Base-by-base conservation (phyloP, 1,140 invertebrate species). In the Drosophila paulistorum region DNA sequence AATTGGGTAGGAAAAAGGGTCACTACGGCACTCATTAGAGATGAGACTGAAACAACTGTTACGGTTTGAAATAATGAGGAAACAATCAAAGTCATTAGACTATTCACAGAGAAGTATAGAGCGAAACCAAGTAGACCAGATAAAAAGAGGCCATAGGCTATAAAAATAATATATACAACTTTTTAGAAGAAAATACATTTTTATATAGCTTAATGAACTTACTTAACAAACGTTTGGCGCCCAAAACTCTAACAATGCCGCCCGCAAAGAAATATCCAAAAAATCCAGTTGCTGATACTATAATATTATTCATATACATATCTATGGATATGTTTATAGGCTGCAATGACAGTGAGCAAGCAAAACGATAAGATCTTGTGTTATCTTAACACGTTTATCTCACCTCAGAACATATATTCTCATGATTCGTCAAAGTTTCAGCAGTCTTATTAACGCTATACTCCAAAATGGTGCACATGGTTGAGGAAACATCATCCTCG, bases 271-370 rank as follows among this genome's bases (percentile, higher is more conserved):
- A 90, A 65, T 94, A 94, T 0, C 93, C 93, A 5, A 93, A 79
- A 7, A 94, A 83, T 2, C 93, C 93, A 0, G 92, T 91, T 0
- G 92, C 90, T 0, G 93, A 93, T 0, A 94, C 93, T 3, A 94
- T 92, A 0, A 93, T 92, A 48, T 93, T 93, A 81, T 94, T 94
- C 1, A 93, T 82, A 69, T 94, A 94, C 35, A 93, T 94, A 23
- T 93, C 84, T 89, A 93, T 92, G 41, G 93, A 93, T 13, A 91
- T 76, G 6, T 57, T 51, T 48, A 74, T 74, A 13, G 74, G 69
- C 90, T 30, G 11, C 7, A 26, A 41, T 48, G 30, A 30, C 33
- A 75, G 64, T 39, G 23, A 37, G 1, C 11, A 6, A 42, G 10
- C 4, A 39, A 39, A 4, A 23, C 42, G 20, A 68, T 58, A 75